These are phyloP conservation scores for Phymorhynchus buccinoides DNA, from an alignment of 1,140 invertebrate genomes.

Conservation along the genomic window DNA sequence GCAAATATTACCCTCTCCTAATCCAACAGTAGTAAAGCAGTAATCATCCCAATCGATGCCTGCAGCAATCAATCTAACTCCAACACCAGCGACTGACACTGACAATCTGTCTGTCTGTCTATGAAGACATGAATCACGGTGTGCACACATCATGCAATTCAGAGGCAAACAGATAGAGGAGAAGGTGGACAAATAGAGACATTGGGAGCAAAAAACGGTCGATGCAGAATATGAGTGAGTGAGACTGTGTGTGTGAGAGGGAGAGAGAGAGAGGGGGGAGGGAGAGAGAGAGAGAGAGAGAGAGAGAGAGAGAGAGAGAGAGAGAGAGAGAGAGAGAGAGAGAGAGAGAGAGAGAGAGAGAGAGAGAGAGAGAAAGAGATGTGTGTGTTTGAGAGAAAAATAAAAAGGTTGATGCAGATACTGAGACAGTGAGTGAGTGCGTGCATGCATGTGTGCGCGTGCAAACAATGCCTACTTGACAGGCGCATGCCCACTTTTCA, in stretches of 20 bases:
- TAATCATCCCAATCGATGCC: neutral
- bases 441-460: neutral
- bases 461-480: neutral
- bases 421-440: neutral
- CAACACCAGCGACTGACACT: too few relatives aligned
- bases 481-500: too few relatives aligned
- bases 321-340: neutral
- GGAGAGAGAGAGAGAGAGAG: neutral
- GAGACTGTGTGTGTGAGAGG: too few relatives aligned
- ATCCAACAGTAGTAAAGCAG: neutral
- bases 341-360: constrained; percentile 7
- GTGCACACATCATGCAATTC: neutral
- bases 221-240: too few relatives aligned
- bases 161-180: neutral
- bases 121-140: neutral
- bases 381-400: neutral
- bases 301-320: neutral
- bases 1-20: too few relatives aligned
- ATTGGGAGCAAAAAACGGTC: too few relatives aligned
- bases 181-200: neutral
- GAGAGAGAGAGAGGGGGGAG: neutral
- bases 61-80: too few relatives aligned
- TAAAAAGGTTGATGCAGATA: neutral
- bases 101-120: neutral
- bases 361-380: neutral